Conservation (phyloP, 2,888 invertebrate genomes). For the Phania funesta region DNA sequence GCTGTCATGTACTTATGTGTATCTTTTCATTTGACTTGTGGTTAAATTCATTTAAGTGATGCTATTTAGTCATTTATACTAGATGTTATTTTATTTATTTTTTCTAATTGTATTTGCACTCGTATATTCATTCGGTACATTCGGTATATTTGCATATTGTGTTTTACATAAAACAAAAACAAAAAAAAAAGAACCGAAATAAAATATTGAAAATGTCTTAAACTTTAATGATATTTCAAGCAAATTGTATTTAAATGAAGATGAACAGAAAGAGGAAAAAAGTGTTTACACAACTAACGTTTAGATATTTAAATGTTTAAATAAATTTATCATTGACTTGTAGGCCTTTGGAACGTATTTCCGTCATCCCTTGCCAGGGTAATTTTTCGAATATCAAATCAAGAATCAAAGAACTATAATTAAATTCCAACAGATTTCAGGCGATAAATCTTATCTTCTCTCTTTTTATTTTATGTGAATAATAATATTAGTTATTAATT, state of each 20-base stretch:
- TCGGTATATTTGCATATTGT: background rate
- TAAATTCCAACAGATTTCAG: too few species aligned
- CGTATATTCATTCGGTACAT: background rate
- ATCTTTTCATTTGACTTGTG: slow-evolving; percentile 61
- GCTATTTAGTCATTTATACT: slow-evolving; percentile 65
- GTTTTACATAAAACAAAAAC: too few species aligned
- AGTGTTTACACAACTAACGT: background rate
- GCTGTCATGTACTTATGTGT: slow-evolving; percentile 45
- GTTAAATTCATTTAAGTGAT: slow-evolving; percentile 67
- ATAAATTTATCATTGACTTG: too few species aligned
- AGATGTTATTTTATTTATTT: slow-evolving; percentile 19
- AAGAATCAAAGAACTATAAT: too few species aligned
- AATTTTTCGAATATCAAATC: too few species aligned
- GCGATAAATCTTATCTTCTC: too few species aligned
- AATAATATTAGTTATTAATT: too few species aligned
- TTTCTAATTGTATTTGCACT: slow-evolving; percentile 2
- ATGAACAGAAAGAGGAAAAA: background rate
- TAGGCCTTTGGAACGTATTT: too few species aligned
- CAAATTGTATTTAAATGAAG: slow-evolving; percentile 29
- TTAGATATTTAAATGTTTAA: background rate
- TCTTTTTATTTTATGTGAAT: too few species aligned
- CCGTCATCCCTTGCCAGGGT: too few species aligned
- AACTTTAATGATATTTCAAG: slow-evolving; percentile 57
- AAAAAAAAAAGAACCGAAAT: too few species aligned
- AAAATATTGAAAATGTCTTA: background rate